Evolutionary conservation across 2,797 vertebrate species (phyloP), one percentile per base, ranked within the genome.

Genomic region (Prunella strophiata): DNA sequence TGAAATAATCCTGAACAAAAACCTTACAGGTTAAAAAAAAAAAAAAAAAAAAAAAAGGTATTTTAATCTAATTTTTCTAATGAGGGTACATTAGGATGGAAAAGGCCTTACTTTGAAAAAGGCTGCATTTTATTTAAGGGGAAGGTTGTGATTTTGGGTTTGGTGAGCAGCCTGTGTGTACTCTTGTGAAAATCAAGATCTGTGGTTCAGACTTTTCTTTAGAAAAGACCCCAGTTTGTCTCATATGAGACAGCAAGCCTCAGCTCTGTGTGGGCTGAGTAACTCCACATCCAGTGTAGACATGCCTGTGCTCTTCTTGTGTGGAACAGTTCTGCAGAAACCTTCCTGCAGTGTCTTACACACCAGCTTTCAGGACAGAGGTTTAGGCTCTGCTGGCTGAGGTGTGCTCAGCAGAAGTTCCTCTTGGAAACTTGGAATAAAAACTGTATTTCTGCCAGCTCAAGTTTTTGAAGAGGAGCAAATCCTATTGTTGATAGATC

Each of bases 261-360:
- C 25, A 34, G 22, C 29, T 71, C 45, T 47, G 4, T 65, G 57
- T 65, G 68, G 50, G 38, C 26, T 58, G 36, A 47, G 9, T 72
- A 65, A 68, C 32, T 82, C 29, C 68, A 79, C 14, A 34, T 25
- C 65, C 45, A 74, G 45, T 50, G 45, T 4, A 50, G 68, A 62
- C 55, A 58, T 34, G 25, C 9, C 11, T 79, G 51, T 45, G 21
- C 20, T 73, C 45, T 34, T 52, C 13, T 50, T 59, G 43, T 1
- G 2, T 42, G 59, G 52, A 70, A 38, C 30, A 73, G 3, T 11
- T 85, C 48, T 77, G 25, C 61, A 71, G 8, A n/a, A 73, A 51
- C 26, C 0, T 0, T 54, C 43, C 42, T 29, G 32, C 43, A 30
- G 16, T 10, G 36, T 5, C 42, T 45, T 25, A 38, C 10, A 38